phyloP scores from a whole-genome alignment of 2,113 vertebrate species.

The Enhydra lutris region DNA sequence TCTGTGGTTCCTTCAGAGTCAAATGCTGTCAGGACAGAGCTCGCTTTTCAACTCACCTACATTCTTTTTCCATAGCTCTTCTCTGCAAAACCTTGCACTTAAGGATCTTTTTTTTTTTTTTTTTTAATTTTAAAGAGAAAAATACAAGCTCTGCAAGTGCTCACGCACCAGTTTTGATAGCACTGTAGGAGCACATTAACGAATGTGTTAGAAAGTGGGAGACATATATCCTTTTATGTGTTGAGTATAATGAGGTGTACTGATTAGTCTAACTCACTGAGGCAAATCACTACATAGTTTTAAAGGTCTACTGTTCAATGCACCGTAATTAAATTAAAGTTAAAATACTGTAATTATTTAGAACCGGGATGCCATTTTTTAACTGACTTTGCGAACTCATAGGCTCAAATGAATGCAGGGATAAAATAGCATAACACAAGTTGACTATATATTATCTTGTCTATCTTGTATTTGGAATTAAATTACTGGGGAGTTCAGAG shows the following conservation, averaged over 20 bases:
- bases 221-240: slow-evolving; percentile 69
- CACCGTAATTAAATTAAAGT: slow-evolving; percentile 78
- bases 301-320: slow-evolving; percentile 73
- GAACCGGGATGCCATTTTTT: slow-evolving; percentile 57
- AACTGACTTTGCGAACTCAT: slow-evolving; percentile 71
- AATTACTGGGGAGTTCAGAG: slow-evolving; percentile 66
- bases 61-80: not conserved
- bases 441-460: slow-evolving; percentile 71
- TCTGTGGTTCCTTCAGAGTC: not conserved
- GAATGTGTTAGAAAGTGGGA: slow-evolving; percentile 58
- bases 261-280: slow-evolving; percentile 71
- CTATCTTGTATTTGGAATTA: slow-evolving; percentile 67
- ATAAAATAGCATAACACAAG: slow-evolving; percentile 60
- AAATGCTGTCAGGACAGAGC: not conserved
- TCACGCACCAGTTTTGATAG: slow-evolving; percentile 42
- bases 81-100: not conserved
- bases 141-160: not conserved
- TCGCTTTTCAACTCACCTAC: not conserved
- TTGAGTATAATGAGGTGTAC: slow-evolving; percentile 62
- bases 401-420: slow-evolving; percentile 57
- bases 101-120: slow-evolving; percentile 48
- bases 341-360: slow-evolving; percentile 78
- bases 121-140: slow-evolving; percentile 54
- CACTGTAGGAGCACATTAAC: slow-evolving; percentile 36
- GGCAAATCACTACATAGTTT: slow-evolving; percentile 65